phyloP scores from a whole-genome alignment of 2,888 invertebrate genomes.

The Baccha elongata region DNA sequence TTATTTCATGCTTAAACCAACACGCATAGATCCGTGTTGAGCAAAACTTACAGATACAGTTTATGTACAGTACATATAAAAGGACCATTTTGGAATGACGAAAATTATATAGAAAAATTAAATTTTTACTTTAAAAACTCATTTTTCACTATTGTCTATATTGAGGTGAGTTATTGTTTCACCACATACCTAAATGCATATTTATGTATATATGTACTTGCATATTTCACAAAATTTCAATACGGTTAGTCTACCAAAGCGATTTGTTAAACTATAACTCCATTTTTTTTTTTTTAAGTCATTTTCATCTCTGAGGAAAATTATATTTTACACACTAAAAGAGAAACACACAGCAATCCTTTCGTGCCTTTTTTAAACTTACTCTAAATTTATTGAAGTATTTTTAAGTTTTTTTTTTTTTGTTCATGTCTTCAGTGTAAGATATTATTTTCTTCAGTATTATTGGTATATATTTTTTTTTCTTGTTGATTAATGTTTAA shows the following conservation, averaged over 20 bases:
- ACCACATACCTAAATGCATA: too few species aligned
- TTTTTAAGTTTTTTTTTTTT: conserved; percentile 22
- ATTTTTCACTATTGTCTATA: too few species aligned
- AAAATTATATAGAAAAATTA: too few species aligned
- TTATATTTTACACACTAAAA: conserved; percentile 47
- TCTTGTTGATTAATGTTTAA: conserved; percentile 72
- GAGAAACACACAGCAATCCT: conserved; percentile 59
- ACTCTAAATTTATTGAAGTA: conserved; percentile 24
- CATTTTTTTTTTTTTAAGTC: too few species aligned
- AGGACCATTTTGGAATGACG: too few species aligned
- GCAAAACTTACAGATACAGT: too few species aligned
- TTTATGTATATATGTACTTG: background rate
- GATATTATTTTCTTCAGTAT: conserved; percentile 40
- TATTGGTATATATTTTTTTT: conserved; percentile 31
- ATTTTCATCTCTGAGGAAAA: conserved; percentile 36
- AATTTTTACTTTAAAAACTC: too few species aligned
- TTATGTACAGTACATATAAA: too few species aligned
- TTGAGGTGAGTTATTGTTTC: too few species aligned
- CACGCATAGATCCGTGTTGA: too few species aligned
- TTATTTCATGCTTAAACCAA: too few species aligned
- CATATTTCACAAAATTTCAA: background rate
- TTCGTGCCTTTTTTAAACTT: conserved; percentile 71
- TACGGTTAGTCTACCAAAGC: conserved; percentile 61
- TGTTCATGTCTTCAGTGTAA: conserved; percentile 22
- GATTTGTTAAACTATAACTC: conserved; percentile 22